Percentiles rank a stretch among this genome's conserved stretches.
Conservation (phyloP, 2,113 vertebrate genomes). For the Bettongia penicillata region DNA sequence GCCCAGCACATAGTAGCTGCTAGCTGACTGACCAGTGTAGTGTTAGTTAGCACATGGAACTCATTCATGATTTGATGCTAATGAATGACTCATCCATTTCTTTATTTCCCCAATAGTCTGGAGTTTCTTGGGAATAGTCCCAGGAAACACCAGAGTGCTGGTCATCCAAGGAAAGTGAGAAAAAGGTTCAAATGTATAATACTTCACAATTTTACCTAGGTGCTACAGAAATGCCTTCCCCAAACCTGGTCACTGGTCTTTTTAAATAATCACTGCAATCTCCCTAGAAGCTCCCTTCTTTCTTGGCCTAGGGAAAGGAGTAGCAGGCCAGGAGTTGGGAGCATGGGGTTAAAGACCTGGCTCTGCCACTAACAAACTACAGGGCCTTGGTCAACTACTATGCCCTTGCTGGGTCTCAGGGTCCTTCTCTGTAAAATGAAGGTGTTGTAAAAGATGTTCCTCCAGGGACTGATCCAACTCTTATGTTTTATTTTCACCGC, state of each 20-base stretch:
- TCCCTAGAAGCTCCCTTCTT: not conserved
- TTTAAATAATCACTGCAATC: not conserved
- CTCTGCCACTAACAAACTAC: not conserved
- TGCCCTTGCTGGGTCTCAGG: not conserved
- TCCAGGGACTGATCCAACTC: not conserved
- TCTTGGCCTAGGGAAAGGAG: not conserved
- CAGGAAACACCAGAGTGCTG: not conserved
- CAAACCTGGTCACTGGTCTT: not conserved
- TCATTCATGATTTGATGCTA: slow-evolving; percentile 33
- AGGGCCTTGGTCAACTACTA: not conserved
- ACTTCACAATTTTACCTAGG: not conserved
- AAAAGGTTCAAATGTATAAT: not conserved
- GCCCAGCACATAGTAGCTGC: not conserved
- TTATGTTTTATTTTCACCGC: not conserved
- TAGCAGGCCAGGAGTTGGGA: too few species aligned
- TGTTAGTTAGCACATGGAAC: not conserved
- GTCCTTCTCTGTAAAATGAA: not conserved
- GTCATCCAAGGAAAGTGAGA: not conserved
- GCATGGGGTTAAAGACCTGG: not conserved
- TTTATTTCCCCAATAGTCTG: slow-evolving; percentile 32
- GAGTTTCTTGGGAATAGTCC: not conserved
- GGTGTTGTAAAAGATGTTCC: not conserved
- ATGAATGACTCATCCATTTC: slow-evolving; percentile 71
- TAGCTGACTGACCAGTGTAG: not conserved
- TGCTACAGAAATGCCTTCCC: too few species aligned